Percentiles rank a stretch among this genome's conserved stretches.
These are phyloP conservation scores for Vanessa tameamea DNA, from an alignment of 1,140 invertebrate species.

Conservation along the genomic window DNA sequence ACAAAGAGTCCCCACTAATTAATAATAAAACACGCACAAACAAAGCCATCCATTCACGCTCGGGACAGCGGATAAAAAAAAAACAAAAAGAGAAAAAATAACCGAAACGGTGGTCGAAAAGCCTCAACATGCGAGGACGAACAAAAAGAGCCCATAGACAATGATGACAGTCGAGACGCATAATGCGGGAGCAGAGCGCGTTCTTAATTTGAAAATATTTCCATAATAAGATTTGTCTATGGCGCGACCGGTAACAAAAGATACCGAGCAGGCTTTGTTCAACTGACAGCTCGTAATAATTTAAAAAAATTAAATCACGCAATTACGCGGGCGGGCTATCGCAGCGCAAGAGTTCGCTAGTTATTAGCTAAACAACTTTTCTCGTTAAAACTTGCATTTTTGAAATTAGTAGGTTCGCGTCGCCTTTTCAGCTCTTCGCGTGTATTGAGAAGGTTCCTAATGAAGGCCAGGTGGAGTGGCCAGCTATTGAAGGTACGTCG, in stretches of 20 bases:
- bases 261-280: conserved; percentile 66
- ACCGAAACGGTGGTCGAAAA: conserved; percentile 80
- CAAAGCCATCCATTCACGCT: conserved; percentile 78
- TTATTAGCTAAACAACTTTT: conserved; percentile 77
- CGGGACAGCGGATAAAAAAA: conserved; percentile 72
- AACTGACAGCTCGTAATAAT: conserved; percentile 70
- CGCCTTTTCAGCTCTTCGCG: conserved; percentile 68
- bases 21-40: conserved; percentile 81
- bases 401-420: conserved; percentile 68
- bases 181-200: conserved; percentile 77
- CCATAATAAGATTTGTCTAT: conserved; percentile 81
- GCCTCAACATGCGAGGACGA: conserved; percentile 76
- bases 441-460: conserved; percentile 77
- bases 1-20: conserved; percentile 79
- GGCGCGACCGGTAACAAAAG: conserved; percentile 76
- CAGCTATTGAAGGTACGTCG: conserved; percentile 74
- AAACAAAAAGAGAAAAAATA: conserved; percentile 70
- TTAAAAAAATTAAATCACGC: conserved; percentile 71
- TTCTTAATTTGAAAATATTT: conserved; percentile 81
- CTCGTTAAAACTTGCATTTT: conserved; percentile 75
- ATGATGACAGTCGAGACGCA: conserved; percentile 79
- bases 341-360: conserved; percentile 43
- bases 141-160: conserved; percentile 78
- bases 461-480: conserved; percentile 77
- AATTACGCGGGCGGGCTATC: conserved; percentile 57